Percentiles rank a stretch among this genome's conserved stretches.
These are phyloP conservation scores for Heliornis fulica DNA, from an alignment of 2,113 vertebrate genomes.

Conservation along the genomic window DNA sequence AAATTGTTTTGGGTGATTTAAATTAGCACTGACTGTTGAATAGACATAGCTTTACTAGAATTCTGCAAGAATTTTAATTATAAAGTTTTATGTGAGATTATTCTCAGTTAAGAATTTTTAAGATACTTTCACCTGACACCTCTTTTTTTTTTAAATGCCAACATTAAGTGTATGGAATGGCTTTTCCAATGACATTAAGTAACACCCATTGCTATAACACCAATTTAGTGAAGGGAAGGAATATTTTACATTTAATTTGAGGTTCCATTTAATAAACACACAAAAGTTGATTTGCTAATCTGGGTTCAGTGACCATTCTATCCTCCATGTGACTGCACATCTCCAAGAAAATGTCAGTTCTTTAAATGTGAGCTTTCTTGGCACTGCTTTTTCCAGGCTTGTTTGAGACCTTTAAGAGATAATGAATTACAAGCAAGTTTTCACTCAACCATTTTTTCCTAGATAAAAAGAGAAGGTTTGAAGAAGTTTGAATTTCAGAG, in stretches of 20 bases:
- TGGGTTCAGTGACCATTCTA: not conserved
- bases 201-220: not conserved
- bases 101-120: not conserved
- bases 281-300: not conserved
- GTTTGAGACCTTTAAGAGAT: not conserved
- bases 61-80: not conserved
- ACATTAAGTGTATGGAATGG: not conserved
- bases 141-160: not conserved
- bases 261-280: not conserved
- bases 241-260: not conserved
- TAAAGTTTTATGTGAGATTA: not conserved
- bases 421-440: not conserved
- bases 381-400: not conserved
- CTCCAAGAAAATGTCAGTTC: not conserved
- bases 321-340: not conserved
- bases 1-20: not conserved
- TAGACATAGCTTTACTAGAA: not conserved
- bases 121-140: not conserved
- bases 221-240: not conserved
- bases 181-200: not conserved
- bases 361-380: not conserved
- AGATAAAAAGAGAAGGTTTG: not conserved
- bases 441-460: not conserved
- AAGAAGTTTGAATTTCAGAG: not conserved
- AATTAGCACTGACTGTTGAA: not conserved